Percentiles rank a stretch among this genome's conserved stretches.
These are phyloP conservation scores for Apamea sordens DNA, from an alignment of 2,888 invertebrate species.

Conservation along the genomic window DNA sequence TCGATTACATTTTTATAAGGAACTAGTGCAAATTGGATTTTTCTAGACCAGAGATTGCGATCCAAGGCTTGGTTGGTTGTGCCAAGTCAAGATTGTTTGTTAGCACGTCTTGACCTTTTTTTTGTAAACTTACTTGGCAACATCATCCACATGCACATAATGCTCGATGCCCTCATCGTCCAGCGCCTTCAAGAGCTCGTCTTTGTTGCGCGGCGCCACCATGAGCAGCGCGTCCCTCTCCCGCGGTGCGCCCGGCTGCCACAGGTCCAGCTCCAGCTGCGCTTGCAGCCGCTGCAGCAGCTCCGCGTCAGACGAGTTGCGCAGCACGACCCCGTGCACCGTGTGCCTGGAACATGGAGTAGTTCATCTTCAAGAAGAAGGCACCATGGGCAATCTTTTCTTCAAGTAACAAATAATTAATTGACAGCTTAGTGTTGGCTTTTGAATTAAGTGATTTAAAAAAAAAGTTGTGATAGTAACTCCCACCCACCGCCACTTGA, in stretches of 20 bases:
- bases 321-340: not conserved
- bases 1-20: not conserved
- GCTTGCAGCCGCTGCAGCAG: constrained; percentile 53
- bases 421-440: no score
- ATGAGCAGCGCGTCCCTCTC: constrained; percentile 73
- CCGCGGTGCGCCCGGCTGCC: constrained; percentile 72
- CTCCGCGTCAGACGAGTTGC: not conserved
- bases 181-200: constrained; percentile 65
- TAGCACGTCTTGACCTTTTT: not conserved
- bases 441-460: not conserved
- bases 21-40: not conserved
- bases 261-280: constrained; percentile 72
- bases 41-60: not conserved
- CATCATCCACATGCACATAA: constrained; percentile 72
- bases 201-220: constrained; percentile 67
- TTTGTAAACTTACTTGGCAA: constrained; percentile 62
- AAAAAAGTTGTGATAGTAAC: not conserved
- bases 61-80: not conserved
- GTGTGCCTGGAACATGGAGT: not conserved
- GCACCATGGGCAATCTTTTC: no score
- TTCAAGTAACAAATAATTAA: no score
- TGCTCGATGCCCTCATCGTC: constrained; percentile 68
- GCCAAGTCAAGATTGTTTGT: not conserved
- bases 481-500: not conserved
- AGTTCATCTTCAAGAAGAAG: no score